Evolutionary conservation across 2,797 vertebrate genomes (phyloP).

Genomic region (Vireo griseus): DNA sequence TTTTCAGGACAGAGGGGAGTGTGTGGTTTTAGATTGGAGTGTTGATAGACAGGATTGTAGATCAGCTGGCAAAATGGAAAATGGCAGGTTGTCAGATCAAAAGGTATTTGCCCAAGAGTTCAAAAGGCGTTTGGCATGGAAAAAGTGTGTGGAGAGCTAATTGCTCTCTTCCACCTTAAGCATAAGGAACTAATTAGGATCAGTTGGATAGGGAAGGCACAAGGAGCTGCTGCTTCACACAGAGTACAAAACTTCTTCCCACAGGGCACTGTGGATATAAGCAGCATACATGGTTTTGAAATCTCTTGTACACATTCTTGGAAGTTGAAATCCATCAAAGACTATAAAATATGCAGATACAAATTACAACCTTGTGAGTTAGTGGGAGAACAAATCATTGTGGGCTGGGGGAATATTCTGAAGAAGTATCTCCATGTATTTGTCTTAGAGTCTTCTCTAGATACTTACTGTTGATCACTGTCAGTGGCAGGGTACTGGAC

Average conservation of each 20-base stretch:
- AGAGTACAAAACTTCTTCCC: not conserved
- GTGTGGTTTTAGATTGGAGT: not conserved
- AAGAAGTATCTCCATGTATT: not conserved
- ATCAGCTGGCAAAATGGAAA: not conserved
- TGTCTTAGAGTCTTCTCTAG: not conserved
- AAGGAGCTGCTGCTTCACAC: not conserved
- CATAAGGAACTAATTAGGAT: not conserved
- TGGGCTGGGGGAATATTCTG: not conserved
- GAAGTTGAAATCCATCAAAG: not conserved
- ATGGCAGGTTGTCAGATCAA: not conserved
- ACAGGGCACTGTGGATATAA: not conserved
- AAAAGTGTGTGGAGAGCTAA: not conserved
- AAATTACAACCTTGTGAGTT: not conserved
- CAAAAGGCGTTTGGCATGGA: not conserved
- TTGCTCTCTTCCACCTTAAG: not conserved
- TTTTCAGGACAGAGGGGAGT: no score
- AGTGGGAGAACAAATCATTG: not conserved
- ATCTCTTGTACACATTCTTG: not conserved
- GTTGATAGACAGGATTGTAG: not conserved
- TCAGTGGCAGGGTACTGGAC: not conserved
- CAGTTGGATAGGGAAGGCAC: not conserved
- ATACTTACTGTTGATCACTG: not conserved
- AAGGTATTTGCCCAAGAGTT: not conserved
- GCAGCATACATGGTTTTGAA: not conserved
- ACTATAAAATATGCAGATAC: not conserved